phyloP scores from a whole-genome alignment of 2,888 invertebrate species.

The Acronicta alni region DNA sequence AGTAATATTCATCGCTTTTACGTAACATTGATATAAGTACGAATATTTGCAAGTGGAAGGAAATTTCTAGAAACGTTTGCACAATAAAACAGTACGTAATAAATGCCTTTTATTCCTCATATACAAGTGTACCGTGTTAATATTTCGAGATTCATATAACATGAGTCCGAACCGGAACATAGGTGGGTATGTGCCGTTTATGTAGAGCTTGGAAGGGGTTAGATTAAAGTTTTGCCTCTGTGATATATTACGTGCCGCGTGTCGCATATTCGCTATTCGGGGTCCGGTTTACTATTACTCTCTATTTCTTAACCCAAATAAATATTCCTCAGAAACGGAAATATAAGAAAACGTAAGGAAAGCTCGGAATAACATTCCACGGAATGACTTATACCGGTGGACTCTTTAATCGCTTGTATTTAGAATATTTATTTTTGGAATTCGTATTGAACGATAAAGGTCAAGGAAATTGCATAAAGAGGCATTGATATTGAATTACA shows the following conservation, averaged over 20 bases:
- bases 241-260: conserved; percentile 77
- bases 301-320: conserved; percentile 73
- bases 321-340: conserved; percentile 71
- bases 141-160: conserved; percentile 45
- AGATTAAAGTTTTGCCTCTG: conserved; percentile 70
- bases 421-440: conserved; percentile 35
- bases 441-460: conserved; percentile 29
- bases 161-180: conserved; percentile 43
- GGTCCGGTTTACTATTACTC: conserved; percentile 72
- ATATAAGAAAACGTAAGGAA: conserved; percentile 72
- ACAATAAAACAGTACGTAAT: conserved; percentile 42
- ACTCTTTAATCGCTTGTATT: conserved; percentile 41
- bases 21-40: conserved; percentile 27
- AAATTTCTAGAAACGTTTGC: conserved; percentile 31
- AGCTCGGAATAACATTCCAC: conserved; percentile 61
- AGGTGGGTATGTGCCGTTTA: conserved; percentile 51
- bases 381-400: conserved; percentile 51
- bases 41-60: conserved; percentile 31
- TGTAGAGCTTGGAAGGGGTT: conserved; percentile 58
- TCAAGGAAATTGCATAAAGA: conserved; percentile 30
- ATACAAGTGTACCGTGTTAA: conserved; percentile 29
- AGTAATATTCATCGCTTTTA: conserved; percentile 42
- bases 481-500: conserved; percentile 22
- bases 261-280: conserved; percentile 71
- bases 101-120: conserved; percentile 38